Evolutionary conservation across 2,888 invertebrate genomes (phyloP), one percentile per base, ranked within the genome.

Genomic region (Campoplex capitator): DNA sequence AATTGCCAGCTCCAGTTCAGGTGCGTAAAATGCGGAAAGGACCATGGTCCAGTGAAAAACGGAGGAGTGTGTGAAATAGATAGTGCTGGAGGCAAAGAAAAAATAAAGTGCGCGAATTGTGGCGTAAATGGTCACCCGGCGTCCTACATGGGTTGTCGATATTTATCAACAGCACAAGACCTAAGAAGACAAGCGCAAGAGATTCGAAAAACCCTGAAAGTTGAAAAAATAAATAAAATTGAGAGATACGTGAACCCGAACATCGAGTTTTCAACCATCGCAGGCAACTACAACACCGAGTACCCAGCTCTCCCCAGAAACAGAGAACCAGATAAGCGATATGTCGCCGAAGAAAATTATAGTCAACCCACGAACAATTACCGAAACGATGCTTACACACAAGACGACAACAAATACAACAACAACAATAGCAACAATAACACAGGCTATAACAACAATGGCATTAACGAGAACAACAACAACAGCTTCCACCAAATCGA

Each of bases 91-190:
- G 71, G 80, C 6, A 80, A 67, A 38, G 35, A 70, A 3, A 13
- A 51, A 13, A 42, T 85, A 2, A 45, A 58, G 45, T 88, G 85
- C 32, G 79, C 68, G 6, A 85, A 87, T 28, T 87, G 85, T 23
- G 76, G 75, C 0, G 42, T 73, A 51, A 48, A 0, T 0, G 87
- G 84, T 1, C 87, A 88, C 45, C 86, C 87, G 3, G 88, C 87
- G 0, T 85, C 80, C 2, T 88, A 87, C 62, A 81, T 45, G 68
- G 88, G 88, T 3, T 87, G 88, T 45, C 76, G 76, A 0, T 81
- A 58, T 23, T 1, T 65, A 76, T 32, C 48, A 1, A 48, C 11
- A 4, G 62, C 77, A 0, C 77, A 77, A 48, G 32, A 77, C 16
- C 65, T 77, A n/a, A 67, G 67, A 38, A n/a, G 23, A 0, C 13